A percentile compares a stretch with the other conserved stretches of the same genome.
Evolutionary conservation across 1,140 invertebrate genomes (phyloP).

Genomic region (Steinernema feltiae): DNA sequence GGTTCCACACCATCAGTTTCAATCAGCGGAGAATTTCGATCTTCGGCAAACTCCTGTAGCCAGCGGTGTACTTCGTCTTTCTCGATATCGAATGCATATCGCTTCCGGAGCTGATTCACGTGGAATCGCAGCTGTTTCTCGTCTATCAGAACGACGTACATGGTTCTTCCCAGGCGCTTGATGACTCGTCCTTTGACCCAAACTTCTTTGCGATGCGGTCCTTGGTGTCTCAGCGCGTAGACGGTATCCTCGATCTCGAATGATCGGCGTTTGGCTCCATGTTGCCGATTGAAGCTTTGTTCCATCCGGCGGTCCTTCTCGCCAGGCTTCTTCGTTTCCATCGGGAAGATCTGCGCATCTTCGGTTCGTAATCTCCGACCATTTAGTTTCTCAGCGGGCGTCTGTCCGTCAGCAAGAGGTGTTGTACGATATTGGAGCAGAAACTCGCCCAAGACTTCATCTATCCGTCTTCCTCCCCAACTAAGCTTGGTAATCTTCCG

Average conservation of each 20-base stretch:
- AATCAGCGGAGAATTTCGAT: background rate
- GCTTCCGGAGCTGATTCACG: background rate
- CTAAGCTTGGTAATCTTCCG: background rate
- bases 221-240: background rate
- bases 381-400: background rate
- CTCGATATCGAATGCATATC: background rate
- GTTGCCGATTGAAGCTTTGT: background rate
- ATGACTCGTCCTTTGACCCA: background rate
- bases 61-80: background rate
- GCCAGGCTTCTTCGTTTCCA: background rate
- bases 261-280: background rate
- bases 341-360: background rate
- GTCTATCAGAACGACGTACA: background rate
- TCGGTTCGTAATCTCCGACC: background rate
- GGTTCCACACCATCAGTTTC: background rate
- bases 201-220: background rate
- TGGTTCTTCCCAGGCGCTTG: background rate
- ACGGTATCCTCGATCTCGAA: background rate
- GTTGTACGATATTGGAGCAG: constrained; percentile 16
- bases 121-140: background rate
- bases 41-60: background rate
- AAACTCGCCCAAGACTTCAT: constrained; percentile 22
- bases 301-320: background rate
- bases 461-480: background rate
- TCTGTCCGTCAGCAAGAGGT: background rate